A percentile compares a stretch with the other conserved stretches of the same genome.
phyloP scores from a whole-genome alignment of 2,888 invertebrate genomes.

The Erynnis tages region DNA sequence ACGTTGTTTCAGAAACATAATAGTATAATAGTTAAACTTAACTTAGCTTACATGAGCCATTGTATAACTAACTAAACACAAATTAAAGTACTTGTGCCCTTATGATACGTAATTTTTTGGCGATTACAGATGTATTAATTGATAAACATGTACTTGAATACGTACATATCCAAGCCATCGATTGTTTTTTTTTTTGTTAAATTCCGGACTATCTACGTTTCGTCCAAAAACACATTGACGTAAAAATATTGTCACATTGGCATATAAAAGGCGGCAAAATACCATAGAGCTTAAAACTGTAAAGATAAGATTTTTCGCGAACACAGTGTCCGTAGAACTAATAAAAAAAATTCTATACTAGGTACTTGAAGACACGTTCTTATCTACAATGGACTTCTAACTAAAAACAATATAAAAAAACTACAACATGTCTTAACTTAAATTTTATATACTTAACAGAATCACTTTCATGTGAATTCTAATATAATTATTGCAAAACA shows the following conservation, averaged over 20 bases:
- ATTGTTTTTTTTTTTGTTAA: too few species aligned
- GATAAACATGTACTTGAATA: not conserved
- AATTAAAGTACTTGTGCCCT: constrained; percentile 74
- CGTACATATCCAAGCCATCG: too few species aligned
- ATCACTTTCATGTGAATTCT: constrained; percentile 50
- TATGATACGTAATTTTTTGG: constrained; percentile 35
- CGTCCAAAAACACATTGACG: not conserved
- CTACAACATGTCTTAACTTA: constrained; percentile 29
- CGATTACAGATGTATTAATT: not conserved
- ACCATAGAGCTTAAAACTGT: not conserved
- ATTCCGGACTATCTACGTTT: too few species aligned
- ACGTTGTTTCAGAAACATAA: constrained; percentile 44
- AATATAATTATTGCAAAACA: constrained; percentile 58
- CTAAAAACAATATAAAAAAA: constrained; percentile 22
- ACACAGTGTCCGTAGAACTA: not conserved
- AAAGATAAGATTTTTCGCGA: not conserved
- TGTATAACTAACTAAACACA: constrained; percentile 40
- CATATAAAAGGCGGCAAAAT: not conserved
- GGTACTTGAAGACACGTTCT: not conserved
- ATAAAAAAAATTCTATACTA: not conserved
- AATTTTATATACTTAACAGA: constrained; percentile 44
- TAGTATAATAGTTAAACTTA: too few species aligned
- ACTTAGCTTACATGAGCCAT: constrained; percentile 44
- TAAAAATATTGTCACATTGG: not conserved
- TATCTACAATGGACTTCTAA: constrained; percentile 13